These are phyloP conservation scores for Erannis defoliaria DNA, from an alignment of 2,888 invertebrate species.

Conservation along the genomic window DNA sequence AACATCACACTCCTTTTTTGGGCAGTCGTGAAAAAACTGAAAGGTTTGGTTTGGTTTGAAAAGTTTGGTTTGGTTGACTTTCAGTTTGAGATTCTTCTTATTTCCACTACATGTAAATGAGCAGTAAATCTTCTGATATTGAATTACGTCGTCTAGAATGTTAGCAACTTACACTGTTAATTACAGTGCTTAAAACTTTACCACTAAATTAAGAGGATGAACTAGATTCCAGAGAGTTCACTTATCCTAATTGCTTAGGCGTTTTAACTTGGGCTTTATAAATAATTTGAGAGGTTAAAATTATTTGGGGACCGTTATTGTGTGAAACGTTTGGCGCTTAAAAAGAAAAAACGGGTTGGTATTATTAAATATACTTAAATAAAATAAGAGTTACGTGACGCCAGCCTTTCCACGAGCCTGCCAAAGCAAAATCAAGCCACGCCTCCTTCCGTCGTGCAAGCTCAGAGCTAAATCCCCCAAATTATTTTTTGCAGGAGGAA, in stretches of 20 bases:
- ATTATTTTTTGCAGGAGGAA: too few relatives aligned
- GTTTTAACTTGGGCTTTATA: constrained; percentile 15
- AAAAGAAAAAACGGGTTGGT: background rate
- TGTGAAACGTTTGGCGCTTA: background rate
- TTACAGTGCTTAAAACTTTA: constrained; percentile 37
- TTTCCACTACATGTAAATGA: constrained; percentile 1
- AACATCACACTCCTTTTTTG: too few relatives aligned
- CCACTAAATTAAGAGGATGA: constrained; percentile 33
- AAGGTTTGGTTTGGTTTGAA: too few relatives aligned
- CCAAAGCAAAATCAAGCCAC: too few relatives aligned
- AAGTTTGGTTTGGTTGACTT: background rate
- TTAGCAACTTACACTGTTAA: constrained; percentile 26
- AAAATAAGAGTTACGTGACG: too few relatives aligned
- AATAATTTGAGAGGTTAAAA: constrained; percentile 4
- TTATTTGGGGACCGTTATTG: background rate
- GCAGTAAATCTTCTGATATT: constrained; percentile 20
- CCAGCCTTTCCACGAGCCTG: too few relatives aligned
- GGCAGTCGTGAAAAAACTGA: too few relatives aligned
- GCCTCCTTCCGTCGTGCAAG: too few relatives aligned
- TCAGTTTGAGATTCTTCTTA: background rate
- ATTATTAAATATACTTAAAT: background rate
- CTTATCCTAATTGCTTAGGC: constrained; percentile 30
- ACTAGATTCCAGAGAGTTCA: constrained; percentile 21
- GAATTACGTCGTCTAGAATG: constrained; percentile 27
- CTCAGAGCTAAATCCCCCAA: too few relatives aligned